A percentile compares a stretch with the other conserved stretches of the same genome.
These are phyloP conservation scores for Melanitta fusca DNA, from an alignment of 2,797 vertebrate genomes.

Conservation along the genomic window DNA sequence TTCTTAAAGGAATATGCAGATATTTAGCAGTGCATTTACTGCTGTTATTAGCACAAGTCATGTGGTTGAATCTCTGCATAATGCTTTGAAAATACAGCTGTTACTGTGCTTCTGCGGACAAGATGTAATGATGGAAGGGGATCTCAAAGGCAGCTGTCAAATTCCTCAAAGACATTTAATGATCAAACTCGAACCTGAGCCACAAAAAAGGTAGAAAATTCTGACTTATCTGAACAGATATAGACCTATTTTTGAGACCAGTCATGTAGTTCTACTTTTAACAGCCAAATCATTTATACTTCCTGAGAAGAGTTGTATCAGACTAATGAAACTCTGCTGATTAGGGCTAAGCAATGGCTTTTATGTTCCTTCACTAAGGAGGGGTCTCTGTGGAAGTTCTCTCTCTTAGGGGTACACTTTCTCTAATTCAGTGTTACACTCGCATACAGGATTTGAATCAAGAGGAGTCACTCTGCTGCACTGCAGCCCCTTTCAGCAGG, in stretches of 20 bases:
- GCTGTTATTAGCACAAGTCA: neutral
- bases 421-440: neutral
- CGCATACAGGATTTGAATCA: neutral
- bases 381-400: neutral
- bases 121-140: neutral
- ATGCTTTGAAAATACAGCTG: slow-evolving; percentile 6
- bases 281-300: neutral
- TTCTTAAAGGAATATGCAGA: neutral
- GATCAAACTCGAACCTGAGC: neutral
- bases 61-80: neutral
- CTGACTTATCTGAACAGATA: neutral
- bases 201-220: neutral
- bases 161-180: neutral
- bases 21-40: neutral
- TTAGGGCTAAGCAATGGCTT: neutral
- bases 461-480: neutral
- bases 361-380: neutral
- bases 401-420: neutral
- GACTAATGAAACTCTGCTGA: neutral
- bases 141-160: neutral
- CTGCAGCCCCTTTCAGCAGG: neutral
- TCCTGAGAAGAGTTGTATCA: neutral
- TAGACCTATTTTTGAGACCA: neutral
- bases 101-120: neutral
- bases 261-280: neutral